These are phyloP conservation scores for Rhynchomys soricoides DNA, from an alignment of 2,113 vertebrate genomes.

Conservation along the genomic window DNA sequence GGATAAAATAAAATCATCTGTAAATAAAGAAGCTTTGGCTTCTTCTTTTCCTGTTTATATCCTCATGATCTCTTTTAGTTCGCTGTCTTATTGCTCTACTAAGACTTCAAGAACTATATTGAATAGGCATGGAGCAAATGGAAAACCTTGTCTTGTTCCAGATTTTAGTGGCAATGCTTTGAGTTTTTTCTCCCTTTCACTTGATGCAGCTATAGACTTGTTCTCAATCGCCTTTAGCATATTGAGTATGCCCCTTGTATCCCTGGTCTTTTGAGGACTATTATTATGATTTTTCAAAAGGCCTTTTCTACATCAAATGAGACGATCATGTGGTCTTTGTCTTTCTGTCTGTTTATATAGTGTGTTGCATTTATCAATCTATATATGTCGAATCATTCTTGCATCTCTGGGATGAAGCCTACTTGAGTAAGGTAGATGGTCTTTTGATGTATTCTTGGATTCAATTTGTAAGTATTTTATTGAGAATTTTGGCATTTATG, in stretches of 20 bases:
- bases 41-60: not conserved
- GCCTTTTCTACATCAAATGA: not conserved
- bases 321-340: not conserved
- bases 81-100: not conserved
- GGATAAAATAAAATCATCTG: not conserved
- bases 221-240: not conserved
- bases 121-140: not conserved
- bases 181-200: not conserved
- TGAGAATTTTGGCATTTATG: not conserved
- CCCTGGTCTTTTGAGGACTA: not conserved
- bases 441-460: not conserved
- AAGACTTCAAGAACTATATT: not conserved
- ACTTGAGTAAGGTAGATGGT: not conserved
- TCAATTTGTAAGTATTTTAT: not conserved
- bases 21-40: not conserved
- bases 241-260: not conserved
- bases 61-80: not conserved
- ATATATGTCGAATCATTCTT: not conserved
- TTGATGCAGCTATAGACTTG: not conserved
- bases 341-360: not conserved
- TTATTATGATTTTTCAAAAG: not conserved
- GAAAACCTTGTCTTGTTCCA: not conserved
- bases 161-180: not conserved
- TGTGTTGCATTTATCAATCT: not conserved
- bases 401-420: not conserved